Conservation (phyloP, 2,888 invertebrate genomes). For the Drosophila demipolita region DNA sequence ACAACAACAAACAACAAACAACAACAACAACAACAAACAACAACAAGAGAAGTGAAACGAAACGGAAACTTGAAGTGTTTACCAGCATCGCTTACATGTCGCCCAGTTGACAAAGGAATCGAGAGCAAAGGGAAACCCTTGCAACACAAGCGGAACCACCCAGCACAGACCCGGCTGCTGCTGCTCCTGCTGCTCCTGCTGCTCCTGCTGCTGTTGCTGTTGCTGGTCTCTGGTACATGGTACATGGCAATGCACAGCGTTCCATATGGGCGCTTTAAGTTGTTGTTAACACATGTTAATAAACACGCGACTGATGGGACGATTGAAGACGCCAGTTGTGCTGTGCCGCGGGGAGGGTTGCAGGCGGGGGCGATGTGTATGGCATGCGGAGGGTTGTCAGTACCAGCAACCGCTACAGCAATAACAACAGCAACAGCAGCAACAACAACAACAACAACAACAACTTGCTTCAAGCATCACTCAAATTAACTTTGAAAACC, state of each 20-base stretch:
- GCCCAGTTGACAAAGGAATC: constrained; percentile 56
- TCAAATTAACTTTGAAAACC: constrained; percentile 84
- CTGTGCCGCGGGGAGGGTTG: not conserved
- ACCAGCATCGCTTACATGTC: constrained; percentile 75
- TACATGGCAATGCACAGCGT: constrained; percentile 16
- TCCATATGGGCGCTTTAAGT: constrained; percentile 80
- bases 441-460: constrained; percentile 26
- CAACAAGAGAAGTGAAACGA: constrained; percentile 53
- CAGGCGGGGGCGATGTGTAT: constrained; percentile 2
- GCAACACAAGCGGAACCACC: constrained; percentile 47
- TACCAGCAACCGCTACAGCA: constrained; percentile 61
- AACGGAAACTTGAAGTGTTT: constrained; percentile 79
- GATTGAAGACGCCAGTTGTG: constrained; percentile 19
- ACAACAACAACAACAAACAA: constrained; percentile 22
- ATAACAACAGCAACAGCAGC: constrained; percentile 17
- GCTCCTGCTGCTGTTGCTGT: not conserved
- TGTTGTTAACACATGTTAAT: constrained; percentile 82
- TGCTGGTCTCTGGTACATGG: constrained; percentile 4
- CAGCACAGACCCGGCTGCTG: constrained; percentile 22
- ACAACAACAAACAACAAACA: constrained; percentile 21
- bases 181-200: not conserved
- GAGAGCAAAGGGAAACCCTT: constrained; percentile 34
- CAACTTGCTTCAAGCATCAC: constrained; percentile 78
- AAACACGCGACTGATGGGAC: constrained; percentile 69
- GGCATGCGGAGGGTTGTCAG: constrained; percentile 66